phyloP scores from a whole-genome alignment of 2,888 invertebrate species.

The Reticulitermes lucifugus region DNA sequence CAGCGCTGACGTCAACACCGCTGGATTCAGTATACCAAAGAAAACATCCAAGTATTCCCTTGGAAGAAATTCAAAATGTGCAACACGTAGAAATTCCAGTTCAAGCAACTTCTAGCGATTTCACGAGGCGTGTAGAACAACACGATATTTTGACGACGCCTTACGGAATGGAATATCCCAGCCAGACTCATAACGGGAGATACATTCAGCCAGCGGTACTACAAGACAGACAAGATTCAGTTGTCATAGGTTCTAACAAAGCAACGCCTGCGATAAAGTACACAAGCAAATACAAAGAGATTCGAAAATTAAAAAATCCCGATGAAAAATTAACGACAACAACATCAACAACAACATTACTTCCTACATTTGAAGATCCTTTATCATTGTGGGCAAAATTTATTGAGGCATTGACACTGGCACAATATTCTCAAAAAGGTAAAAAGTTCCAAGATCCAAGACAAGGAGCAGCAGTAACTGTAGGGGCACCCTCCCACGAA shows the following conservation, averaged over 20 bases:
- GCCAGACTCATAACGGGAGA: too few species aligned
- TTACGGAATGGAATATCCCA: too few species aligned
- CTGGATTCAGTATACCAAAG: slow-evolving; percentile 3
- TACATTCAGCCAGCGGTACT: not conserved
- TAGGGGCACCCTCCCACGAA: too few species aligned
- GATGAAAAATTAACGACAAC: not conserved
- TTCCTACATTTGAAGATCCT: not conserved
- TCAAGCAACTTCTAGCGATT: not conserved
- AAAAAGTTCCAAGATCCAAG: not conserved
- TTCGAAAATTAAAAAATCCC: not conserved
- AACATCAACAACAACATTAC: not conserved
- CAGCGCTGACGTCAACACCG: too few species aligned
- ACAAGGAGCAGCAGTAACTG: not conserved
- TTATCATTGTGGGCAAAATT: slow-evolving; percentile 16
- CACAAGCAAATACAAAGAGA: not conserved
- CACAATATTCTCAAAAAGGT: not conserved
- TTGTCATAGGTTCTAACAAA: not conserved
- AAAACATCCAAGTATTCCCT: not conserved
- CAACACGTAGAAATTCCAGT: not conserved
- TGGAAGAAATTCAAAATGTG: not conserved
- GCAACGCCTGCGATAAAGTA: not conserved
- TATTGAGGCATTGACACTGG: slow-evolving; percentile 13
- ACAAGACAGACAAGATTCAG: not conserved
- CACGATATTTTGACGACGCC: too few species aligned
- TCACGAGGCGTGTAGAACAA: not conserved